Percentiles rank a stretch among this genome's conserved stretches.
Evolutionary conservation across 2,888 invertebrate genomes (phyloP).

Genomic region (Apoda limacodes): DNA sequence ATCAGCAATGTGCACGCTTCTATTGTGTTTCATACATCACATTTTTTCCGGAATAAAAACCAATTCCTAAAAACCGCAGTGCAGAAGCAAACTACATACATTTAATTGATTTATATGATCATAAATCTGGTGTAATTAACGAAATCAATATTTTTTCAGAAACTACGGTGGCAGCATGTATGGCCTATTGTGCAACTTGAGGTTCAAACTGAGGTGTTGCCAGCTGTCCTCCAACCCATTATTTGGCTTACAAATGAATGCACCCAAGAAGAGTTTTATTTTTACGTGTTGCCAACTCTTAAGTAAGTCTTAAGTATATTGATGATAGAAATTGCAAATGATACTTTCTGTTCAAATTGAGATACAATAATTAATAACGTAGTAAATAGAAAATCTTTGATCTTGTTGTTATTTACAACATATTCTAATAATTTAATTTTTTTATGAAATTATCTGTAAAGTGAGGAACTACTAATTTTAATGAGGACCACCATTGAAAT

Average conservation of each 20-base stretch:
- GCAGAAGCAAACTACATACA: too few relatives aligned
- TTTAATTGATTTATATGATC: constrained; percentile 2
- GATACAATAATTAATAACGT: too few relatives aligned
- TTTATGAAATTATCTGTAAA: too few relatives aligned
- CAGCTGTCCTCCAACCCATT: constrained; percentile 86
- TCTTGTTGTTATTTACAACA: too few relatives aligned
- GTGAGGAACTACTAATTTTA: too few relatives aligned
- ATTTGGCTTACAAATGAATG: constrained; percentile 85
- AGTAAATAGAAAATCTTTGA: background rate
- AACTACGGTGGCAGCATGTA: constrained; percentile 94
- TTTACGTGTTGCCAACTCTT: constrained; percentile 84
- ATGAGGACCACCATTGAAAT: too few relatives aligned
- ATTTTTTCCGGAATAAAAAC: constrained; percentile 12
- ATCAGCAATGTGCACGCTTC: too few relatives aligned
- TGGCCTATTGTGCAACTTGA: constrained; percentile 92
- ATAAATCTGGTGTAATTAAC: constrained; percentile 14
- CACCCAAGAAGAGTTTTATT: constrained; percentile 82
- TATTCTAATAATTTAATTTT: too few relatives aligned
- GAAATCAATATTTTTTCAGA: constrained; percentile 71
- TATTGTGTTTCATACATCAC: too few relatives aligned
- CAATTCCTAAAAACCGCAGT: constrained; percentile 16
- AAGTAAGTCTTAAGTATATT: constrained; percentile 80
- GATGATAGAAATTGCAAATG: too few relatives aligned
- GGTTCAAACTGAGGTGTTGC: constrained; percentile 86
- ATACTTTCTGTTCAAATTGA: too few relatives aligned